Evolutionary conservation across 1,140 invertebrate species (phyloP).

Genomic region (Bombus waltoni): DNA sequence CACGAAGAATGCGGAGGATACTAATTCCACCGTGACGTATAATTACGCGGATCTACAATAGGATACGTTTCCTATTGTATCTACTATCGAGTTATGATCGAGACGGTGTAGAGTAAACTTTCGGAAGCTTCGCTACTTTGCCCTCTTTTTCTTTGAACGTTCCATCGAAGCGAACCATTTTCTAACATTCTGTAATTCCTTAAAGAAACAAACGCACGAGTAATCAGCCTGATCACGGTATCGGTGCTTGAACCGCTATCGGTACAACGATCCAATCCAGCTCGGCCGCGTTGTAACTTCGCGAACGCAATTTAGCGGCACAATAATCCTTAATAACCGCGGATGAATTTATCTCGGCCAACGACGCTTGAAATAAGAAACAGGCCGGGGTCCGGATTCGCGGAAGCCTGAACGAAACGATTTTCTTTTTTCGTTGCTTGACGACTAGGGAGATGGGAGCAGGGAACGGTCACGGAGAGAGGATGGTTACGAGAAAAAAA

Average conservation of each 20-base stretch:
- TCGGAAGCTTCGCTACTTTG: too few species aligned
- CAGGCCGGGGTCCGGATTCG: neutral
- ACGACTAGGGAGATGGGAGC: neutral
- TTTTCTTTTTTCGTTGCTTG: neutral
- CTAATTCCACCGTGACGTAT: constrained; percentile 30
- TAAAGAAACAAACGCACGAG: neutral
- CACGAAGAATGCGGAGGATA: constrained; percentile 39
- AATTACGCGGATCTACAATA: constrained; percentile 17
- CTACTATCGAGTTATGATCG: neutral
- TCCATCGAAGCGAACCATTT: neutral
- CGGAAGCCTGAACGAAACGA: constrained; percentile 20
- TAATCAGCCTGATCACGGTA: neutral
- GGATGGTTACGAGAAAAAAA: neutral
- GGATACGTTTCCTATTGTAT: too few species aligned
- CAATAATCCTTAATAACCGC: constrained; percentile 54
- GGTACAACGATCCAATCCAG: neutral
- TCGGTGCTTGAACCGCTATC: neutral
- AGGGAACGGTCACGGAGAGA: neutral
- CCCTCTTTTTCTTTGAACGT: neutral
- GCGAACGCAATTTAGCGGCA: constrained; percentile 32
- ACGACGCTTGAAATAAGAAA: constrained; percentile 67
- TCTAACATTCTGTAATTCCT: neutral
- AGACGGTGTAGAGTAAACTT: neutral
- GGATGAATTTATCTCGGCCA: constrained; percentile 59
- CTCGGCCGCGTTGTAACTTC: neutral